Base-by-base conservation (phyloP, 2,113 vertebrate species). In the Tupaia chinensis region DNA sequence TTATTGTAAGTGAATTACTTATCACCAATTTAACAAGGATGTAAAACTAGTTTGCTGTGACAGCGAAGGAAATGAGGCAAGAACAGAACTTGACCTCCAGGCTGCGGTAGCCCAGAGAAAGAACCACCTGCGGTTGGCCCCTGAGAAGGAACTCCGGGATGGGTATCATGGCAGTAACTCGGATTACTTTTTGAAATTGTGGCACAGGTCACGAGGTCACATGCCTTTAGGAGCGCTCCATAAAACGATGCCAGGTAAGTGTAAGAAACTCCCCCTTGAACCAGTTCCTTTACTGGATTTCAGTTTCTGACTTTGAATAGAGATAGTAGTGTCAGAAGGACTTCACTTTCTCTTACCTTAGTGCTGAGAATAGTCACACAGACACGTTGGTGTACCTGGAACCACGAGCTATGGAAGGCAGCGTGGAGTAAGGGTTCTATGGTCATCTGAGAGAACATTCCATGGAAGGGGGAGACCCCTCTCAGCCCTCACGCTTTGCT, bases 1-100 rank as follows among this genome's bases (percentile, higher is more conserved):
- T 88, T 68, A 95, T 76, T 89, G n/a, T 29, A 58, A 84, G 56
- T 78, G 19, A 80, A 81, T 91, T n/a, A 84, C 58, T 82, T 60
- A 66, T 27, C 14, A 32, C 65, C 44, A 53, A 19, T 77, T 61
- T 76, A 69, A n/a, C 53, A 32, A 70, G 16, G 23, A 29, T 61
- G 29, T 91, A 7, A 73, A 82, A 82, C 25, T 56, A 89, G n/a
- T 54, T 93, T 82, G 15, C 69, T 76, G 6, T 54, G 74, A 32
- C 8, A 10, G 81, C 32, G 9, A 53, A 81, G 76, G 66, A 56
- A 58, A 78, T 19, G 12, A 56, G 17, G 65, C n/a, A 23, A 81
- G 56, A 56, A 32, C 15, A 60, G 65, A 32, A 34, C 22, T 32
- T 58, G 66, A 82, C 8, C 25, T 17, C 44, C 7, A 80, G 53